phyloP scores from a whole-genome alignment of 2,888 invertebrate genomes.

The Ophion obscuratus region DNA sequence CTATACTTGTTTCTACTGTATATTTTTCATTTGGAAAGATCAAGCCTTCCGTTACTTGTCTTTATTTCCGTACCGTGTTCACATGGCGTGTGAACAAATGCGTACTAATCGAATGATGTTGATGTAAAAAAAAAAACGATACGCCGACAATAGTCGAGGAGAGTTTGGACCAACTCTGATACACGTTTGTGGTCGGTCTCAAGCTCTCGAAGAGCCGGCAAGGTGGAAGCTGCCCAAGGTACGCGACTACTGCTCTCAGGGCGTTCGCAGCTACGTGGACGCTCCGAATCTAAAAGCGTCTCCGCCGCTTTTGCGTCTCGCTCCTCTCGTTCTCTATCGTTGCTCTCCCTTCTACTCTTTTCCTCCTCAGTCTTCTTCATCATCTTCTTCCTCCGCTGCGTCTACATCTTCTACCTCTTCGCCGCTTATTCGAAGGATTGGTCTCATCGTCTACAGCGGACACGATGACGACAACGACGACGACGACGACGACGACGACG shows the following conservation, averaged over 20 bases:
- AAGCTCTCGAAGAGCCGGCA: slow-evolving; percentile 78
- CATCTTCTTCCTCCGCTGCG: slow-evolving; percentile 52
- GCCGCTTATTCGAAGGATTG: slow-evolving; percentile 68
- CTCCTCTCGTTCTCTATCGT: slow-evolving; percentile 66
- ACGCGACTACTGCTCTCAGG: slow-evolving; percentile 82
- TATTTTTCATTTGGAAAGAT: slow-evolving; percentile 36
- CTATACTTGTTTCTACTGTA: not conserved
- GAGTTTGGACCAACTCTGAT: slow-evolving; percentile 10
- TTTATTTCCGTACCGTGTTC: not conserved
- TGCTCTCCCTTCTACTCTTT: slow-evolving; percentile 64
- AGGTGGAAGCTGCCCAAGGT: slow-evolving; percentile 83
- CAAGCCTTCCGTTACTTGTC: slow-evolving; percentile 4
- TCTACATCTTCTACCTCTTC: slow-evolving; percentile 60
- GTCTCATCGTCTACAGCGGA: slow-evolving; percentile 54
- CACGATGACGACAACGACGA: slow-evolving; percentile 48
- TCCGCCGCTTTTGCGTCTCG: slow-evolving; percentile 76
- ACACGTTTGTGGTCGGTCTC: slow-evolving; percentile 61
- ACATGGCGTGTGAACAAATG: not conserved
- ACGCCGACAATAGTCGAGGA: slow-evolving; percentile 8
- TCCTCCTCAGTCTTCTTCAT: slow-evolving; percentile 62
- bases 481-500: slow-evolving; percentile 20
- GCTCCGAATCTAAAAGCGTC: slow-evolving; percentile 83
- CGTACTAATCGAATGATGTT: not conserved
- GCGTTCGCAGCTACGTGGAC: slow-evolving; percentile 81
- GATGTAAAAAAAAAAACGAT: slow-evolving; percentile 8